These are phyloP conservation scores for Perccottus glenii DNA, from an alignment of 2,113 vertebrate species.

Conservation along the genomic window DNA sequence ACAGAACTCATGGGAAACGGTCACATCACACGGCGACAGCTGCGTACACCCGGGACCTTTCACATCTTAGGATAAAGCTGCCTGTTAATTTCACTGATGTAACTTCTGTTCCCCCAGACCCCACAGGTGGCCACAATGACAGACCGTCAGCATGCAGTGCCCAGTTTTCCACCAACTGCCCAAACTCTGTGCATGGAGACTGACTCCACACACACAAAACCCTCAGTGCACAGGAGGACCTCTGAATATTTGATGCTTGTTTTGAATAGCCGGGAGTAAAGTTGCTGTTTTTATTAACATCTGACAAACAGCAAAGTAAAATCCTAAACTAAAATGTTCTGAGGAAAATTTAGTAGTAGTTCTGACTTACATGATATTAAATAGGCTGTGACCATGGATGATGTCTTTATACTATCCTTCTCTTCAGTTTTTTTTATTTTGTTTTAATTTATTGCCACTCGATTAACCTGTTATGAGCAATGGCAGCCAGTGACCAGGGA, in stretches of 20 bases:
- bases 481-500: too few species aligned
- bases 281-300: conserved; percentile 29
- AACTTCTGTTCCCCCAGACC: conserved; percentile 24
- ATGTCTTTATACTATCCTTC: too few species aligned
- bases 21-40: background rate
- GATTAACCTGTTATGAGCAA: too few species aligned
- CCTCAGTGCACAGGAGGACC: conserved; percentile 17
- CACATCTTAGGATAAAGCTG: conserved; percentile 23
- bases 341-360: conserved; percentile 1
- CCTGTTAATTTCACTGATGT: conserved; percentile 38
- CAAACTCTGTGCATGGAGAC: conserved; percentile 15
- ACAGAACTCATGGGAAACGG: background rate
- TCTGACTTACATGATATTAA: background rate
- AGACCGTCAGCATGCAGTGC: conserved; percentile 23
- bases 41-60: background rate
- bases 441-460: too few species aligned
- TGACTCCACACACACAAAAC: background rate
- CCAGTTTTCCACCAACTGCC: conserved; percentile 32
- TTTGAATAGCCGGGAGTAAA: conserved; percentile 31
- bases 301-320: conserved; percentile 19
- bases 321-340: background rate
- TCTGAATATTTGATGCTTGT: conserved; percentile 59
- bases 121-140: conserved; percentile 36
- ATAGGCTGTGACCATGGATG: background rate
- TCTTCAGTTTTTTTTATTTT: too few species aligned